These are phyloP conservation scores for Pollimyrus isidori DNA, from an alignment of 2,113 vertebrate species.

Conservation along the genomic window DNA sequence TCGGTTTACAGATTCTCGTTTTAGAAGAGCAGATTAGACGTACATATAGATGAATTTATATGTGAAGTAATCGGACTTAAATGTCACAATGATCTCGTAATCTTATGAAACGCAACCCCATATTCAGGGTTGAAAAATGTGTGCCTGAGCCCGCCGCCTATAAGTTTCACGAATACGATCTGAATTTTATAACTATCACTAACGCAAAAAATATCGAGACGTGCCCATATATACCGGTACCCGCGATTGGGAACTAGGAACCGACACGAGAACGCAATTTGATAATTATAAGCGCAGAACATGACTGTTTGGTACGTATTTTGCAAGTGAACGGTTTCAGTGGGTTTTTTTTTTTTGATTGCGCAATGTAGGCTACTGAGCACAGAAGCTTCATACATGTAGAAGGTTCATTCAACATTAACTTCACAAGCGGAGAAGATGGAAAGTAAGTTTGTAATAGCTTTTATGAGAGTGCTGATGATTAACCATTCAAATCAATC, in stretches of 20 bases:
- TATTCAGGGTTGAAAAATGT: neutral
- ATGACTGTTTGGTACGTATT: too few relatives aligned
- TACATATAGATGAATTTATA: neutral
- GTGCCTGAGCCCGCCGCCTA: neutral
- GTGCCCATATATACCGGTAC: too few relatives aligned
- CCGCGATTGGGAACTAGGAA: too few relatives aligned
- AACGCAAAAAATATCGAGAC: too few relatives aligned
- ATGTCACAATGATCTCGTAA: neutral
- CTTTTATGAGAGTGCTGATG: neutral
- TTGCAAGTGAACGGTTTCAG: too few relatives aligned
- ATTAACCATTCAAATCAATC: neutral
- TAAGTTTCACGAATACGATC: neutral
- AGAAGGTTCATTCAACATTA: neutral
- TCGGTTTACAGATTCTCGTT: neutral
- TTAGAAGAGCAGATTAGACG: neutral
- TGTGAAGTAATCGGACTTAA: neutral
- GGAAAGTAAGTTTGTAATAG: neutral
- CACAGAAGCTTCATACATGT: too few relatives aligned
- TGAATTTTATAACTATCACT: neutral
- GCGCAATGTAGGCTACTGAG: too few relatives aligned
- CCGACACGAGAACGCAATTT: too few relatives aligned
- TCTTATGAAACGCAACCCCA: neutral
- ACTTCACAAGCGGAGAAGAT: neutral
- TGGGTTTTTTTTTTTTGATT: too few relatives aligned
- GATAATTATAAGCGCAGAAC: too few relatives aligned